These are phyloP conservation scores for Nasonia oneida DNA, from an alignment of 2,888 invertebrate species.

Conservation along the genomic window DNA sequence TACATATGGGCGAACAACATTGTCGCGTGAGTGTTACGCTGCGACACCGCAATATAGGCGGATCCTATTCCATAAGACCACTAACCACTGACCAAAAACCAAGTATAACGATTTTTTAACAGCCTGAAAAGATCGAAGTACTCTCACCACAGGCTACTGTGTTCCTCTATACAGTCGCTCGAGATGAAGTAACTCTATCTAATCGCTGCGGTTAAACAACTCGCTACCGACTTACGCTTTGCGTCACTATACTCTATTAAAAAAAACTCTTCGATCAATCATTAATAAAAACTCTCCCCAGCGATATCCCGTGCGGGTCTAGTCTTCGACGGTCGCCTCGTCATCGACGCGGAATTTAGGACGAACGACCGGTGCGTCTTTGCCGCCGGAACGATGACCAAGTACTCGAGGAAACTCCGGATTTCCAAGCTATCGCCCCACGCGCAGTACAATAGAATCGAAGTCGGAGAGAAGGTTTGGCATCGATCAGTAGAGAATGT, in stretches of 20 bases:
- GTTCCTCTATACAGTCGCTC: not conserved
- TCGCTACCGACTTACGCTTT: constrained; percentile 3
- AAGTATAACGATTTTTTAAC: not conserved
- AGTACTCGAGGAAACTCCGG: constrained; percentile 82
- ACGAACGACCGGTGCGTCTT: constrained; percentile 85
- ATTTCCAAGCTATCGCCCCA: constrained; percentile 81
- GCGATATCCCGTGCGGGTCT: constrained; percentile 82
- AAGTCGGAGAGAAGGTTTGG: constrained; percentile 83
- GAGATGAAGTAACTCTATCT: constrained; percentile 17
- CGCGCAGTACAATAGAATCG: constrained; percentile 82
- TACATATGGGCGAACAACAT: no score
- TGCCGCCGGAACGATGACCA: constrained; percentile 84
- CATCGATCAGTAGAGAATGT: not conserved
- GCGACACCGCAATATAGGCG: not conserved
- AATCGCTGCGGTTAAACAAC: constrained; percentile 37
- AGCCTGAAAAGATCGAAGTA: not conserved
- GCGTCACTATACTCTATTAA: not conserved
- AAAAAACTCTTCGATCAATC: no score
- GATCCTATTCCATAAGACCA: not conserved
- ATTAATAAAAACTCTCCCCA: constrained; percentile 63
- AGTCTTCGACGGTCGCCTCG: constrained; percentile 84
- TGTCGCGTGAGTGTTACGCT: no score
- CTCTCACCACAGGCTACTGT: not conserved
- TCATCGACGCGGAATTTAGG: constrained; percentile 83
- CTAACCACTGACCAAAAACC: not conserved